Evolutionary conservation across 2,797 vertebrate genomes (phyloP).

Genomic region (Smutsia gigantea): DNA sequence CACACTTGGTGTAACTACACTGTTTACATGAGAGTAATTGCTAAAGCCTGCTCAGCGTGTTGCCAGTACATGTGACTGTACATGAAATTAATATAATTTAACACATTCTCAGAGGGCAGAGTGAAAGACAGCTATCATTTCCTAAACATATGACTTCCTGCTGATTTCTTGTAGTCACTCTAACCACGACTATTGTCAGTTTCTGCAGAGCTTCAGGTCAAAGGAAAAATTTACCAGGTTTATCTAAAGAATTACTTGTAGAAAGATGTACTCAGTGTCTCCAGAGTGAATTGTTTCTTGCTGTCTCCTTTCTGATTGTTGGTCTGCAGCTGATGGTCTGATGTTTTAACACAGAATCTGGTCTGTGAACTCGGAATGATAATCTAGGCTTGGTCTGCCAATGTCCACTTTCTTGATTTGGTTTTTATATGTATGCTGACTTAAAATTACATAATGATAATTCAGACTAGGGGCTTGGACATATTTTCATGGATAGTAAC

Average conservation of each 20-base stretch:
- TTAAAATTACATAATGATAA: neutral
- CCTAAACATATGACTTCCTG: neutral
- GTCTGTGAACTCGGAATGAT: neutral
- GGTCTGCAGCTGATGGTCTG: neutral
- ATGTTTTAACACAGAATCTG: neutral
- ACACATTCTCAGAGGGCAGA: neutral
- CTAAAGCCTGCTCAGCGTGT: neutral
- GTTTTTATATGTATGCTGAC: neutral
- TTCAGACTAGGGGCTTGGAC: neutral
- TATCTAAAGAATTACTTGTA: neutral
- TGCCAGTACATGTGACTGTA: neutral
- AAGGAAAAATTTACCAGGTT: neutral
- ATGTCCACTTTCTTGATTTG: neutral
- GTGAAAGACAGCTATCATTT: neutral
- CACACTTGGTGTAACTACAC: neutral
- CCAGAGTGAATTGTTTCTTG: neutral
- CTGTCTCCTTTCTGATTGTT: neutral
- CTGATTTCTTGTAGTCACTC: neutral
- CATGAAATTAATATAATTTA: constrained; percentile 38
- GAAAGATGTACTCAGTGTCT: neutral
- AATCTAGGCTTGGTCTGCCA: neutral
- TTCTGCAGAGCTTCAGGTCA: neutral
- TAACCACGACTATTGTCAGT: neutral
- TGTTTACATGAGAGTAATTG: neutral
- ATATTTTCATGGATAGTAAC: neutral